Evolutionary conservation across 2,113 vertebrate species (phyloP).

Genomic region (Burhinus bistriatus): DNA sequence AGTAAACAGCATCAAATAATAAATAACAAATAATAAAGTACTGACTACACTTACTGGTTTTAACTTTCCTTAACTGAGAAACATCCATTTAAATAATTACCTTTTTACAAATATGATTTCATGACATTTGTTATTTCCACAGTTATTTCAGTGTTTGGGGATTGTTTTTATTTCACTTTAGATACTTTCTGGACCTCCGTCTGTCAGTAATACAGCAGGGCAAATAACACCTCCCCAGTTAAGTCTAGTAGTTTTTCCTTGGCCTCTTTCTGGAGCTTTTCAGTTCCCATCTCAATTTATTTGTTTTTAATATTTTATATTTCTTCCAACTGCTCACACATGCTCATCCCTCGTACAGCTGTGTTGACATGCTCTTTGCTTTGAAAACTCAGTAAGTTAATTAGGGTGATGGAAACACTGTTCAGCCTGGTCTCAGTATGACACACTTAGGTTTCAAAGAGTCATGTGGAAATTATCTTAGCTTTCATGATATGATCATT

Average conservation of each 20-base stretch:
- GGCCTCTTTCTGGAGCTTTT: constrained; percentile 55
- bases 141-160: constrained; percentile 58
- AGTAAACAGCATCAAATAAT: constrained; percentile 4
- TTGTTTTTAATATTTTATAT: constrained; percentile 64
- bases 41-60: constrained; percentile 16
- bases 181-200: constrained; percentile 58
- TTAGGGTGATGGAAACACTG: constrained; percentile 52
- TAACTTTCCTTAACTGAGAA: constrained; percentile 24
- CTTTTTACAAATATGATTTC: constrained; percentile 63
- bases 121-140: constrained; percentile 38
- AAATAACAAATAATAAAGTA: background rate
- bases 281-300: constrained; percentile 23
- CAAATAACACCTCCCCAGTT: constrained; percentile 54
- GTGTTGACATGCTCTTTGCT: constrained; percentile 57
- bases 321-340: constrained; percentile 36
- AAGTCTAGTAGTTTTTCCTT: constrained; percentile 50
- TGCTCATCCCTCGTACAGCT: constrained; percentile 52
- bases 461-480: background rate
- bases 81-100: constrained; percentile 56
- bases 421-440: background rate
- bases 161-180: constrained; percentile 67
- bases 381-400: constrained; percentile 71
- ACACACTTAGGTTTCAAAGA: background rate
- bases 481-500: background rate
- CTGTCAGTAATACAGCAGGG: constrained; percentile 49